Evolutionary conservation across 1,140 invertebrate genomes (phyloP).

Genomic region (Drosophila lowei): DNA sequence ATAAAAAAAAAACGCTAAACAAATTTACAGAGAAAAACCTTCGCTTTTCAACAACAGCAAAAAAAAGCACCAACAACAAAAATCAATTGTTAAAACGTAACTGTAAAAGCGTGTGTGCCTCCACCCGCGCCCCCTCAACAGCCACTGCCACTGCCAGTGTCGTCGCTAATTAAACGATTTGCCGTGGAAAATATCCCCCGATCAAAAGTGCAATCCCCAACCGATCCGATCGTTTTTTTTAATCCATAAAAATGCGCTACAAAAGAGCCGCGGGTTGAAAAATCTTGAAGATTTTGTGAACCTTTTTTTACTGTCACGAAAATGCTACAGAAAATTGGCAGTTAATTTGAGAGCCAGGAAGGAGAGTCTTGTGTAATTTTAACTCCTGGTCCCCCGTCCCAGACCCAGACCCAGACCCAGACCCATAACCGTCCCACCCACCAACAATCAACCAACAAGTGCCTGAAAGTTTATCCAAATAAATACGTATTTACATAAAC

Average conservation of each 20-base stretch:
- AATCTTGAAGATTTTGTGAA: constrained; percentile 18
- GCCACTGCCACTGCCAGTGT: background rate
- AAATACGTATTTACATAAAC: constrained; percentile 26
- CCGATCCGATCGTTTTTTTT: constrained; percentile 3
- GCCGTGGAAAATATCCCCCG: constrained; percentile 20
- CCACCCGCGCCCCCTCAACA: constrained; percentile 41
- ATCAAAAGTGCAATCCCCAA: constrained; percentile 29
- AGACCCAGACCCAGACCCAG: constrained; percentile 20
- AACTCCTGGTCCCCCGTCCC: constrained; percentile 29
- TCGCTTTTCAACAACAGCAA: constrained; percentile 44
- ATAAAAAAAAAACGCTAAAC: constrained; percentile 12
- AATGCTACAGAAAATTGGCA: constrained; percentile 22
- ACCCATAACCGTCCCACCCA: background rate
- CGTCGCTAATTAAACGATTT: constrained; percentile 57
- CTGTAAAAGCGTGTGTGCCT: constrained; percentile 55
- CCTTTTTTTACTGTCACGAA: constrained; percentile 7
- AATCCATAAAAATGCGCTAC: constrained; percentile 40
- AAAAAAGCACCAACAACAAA: constrained; percentile 32
- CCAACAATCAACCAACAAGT: constrained; percentile 30
- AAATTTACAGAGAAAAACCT: constrained; percentile 50
- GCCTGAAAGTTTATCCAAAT: constrained; percentile 46
- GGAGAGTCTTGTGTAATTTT: constrained; percentile 18
- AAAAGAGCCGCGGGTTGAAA: constrained; percentile 10
- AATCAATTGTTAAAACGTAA: constrained; percentile 64
- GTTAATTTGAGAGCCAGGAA: constrained; percentile 34